phyloP scores from a whole-genome alignment of 2,113 vertebrate species.

The Myotis davidii region DNA sequence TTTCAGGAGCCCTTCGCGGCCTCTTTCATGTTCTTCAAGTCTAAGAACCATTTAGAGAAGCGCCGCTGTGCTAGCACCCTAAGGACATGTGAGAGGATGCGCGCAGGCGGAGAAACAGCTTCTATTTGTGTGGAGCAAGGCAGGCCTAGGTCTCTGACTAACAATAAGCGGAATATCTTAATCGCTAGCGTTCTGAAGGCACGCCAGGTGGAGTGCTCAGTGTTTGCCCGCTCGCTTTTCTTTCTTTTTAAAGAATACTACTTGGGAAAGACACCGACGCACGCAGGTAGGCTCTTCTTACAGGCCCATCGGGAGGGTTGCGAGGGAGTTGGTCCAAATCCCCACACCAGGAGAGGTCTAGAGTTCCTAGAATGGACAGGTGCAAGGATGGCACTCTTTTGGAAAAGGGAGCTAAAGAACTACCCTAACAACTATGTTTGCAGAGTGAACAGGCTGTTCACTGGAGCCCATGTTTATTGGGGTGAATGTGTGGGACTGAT shows the following conservation, averaged over 20 bases:
- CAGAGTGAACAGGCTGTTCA: neutral
- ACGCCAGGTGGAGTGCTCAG: constrained; percentile 70
- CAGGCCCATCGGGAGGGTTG: neutral
- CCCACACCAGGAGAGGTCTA: too few species aligned
- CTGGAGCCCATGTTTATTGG: neutral
- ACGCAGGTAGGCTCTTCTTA: neutral
- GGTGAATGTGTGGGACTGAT: neutral
- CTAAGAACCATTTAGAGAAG: constrained; percentile 56
- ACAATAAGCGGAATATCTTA: constrained; percentile 75
- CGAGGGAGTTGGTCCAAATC: neutral
- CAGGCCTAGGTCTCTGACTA: constrained; percentile 78
- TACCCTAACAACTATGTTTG: neutral
- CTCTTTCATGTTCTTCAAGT: neutral
- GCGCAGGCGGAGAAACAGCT: constrained; percentile 60
- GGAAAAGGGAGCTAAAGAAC: neutral
- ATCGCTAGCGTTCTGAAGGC: constrained; percentile 80
- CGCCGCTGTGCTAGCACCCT: constrained; percentile 55
- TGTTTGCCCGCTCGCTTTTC: constrained; percentile 77
- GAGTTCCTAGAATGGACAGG: neutral
- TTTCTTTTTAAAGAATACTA: constrained; percentile 47
- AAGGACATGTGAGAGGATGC: constrained; percentile 63
- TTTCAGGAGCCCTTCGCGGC: constrained; percentile 17
- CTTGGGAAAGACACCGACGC: neutral
- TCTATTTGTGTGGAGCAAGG: constrained; percentile 77
- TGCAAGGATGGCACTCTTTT: neutral